A percentile compares a stretch with the other conserved stretches of the same genome.
phyloP scores from a whole-genome alignment of 2,113 vertebrate genomes.

The Indri indri region DNA sequence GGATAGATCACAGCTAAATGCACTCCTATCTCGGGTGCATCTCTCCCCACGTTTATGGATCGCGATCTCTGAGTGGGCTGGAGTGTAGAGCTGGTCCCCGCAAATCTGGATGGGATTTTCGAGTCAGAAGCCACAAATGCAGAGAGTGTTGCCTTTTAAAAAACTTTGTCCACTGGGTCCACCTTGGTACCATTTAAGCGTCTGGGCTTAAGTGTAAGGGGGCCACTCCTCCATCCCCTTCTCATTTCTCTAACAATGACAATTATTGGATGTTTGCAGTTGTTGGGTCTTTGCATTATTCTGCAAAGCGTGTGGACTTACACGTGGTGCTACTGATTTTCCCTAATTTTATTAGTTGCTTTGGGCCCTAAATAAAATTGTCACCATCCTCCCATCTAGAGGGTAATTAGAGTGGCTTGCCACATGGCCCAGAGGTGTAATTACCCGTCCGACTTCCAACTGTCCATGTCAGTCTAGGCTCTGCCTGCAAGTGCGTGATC shows the following conservation, averaged over 20 bases:
- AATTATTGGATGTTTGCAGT: neutral
- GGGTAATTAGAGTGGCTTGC: neutral
- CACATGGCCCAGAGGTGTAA: rapidly evolving
- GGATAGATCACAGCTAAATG: conserved; percentile 41
- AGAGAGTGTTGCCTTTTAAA: neutral
- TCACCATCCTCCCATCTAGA: neutral
- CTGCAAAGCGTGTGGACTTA: neutral
- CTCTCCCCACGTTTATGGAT: neutral
- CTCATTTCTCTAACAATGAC: neutral
- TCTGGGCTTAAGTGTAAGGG: neutral
- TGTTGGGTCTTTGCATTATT: neutral
- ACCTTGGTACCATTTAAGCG: neutral
- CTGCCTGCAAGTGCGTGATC: neutral
- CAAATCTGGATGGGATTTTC: neutral
- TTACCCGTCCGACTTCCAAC: neutral
- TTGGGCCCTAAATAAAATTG: conserved; percentile 39
- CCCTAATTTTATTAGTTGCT: neutral
- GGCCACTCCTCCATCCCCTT: rapidly evolving
- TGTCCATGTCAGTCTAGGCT: rapidly evolving
- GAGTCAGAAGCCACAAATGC: neutral
- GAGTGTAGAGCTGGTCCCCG: rapidly evolving
- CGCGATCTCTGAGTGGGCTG: neutral
- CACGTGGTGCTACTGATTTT: neutral
- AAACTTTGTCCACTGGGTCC: rapidly evolving
- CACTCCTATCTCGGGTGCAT: neutral